A percentile compares a stretch with the other conserved stretches of the same genome.
These are phyloP conservation scores for Venturia canescens DNA, from an alignment of 1,140 invertebrate genomes.

Conservation along the genomic window DNA sequence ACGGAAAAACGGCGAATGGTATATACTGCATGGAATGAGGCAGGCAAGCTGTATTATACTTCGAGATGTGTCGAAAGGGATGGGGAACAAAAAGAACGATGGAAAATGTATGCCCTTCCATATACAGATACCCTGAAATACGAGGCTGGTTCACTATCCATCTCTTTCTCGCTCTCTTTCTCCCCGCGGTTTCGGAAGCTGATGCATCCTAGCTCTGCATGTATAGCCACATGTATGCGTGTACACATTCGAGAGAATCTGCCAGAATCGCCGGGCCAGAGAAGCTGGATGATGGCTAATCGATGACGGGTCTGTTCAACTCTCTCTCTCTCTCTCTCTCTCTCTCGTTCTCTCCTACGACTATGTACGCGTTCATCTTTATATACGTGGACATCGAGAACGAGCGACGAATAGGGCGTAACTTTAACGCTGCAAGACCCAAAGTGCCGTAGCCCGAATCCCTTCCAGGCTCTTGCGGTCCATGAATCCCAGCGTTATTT, in stretches of 20 bases:
- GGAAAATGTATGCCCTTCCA: not conserved
- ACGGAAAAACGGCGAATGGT: not conserved
- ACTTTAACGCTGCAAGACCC: not conserved
- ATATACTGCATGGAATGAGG: not conserved
- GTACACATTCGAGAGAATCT: constrained; percentile 40
- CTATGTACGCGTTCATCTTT: not conserved
- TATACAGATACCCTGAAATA: not conserved
- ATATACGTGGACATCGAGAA: not conserved
- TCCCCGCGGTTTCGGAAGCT: not conserved
- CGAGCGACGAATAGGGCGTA: not conserved
- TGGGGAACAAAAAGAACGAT: not conserved
- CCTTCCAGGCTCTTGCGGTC: not conserved
- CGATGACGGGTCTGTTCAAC: constrained; percentile 49
- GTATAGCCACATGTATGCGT: not conserved
- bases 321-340: constrained; percentile 10
- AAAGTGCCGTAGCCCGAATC: not conserved
- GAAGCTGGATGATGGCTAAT: constrained; percentile 53
- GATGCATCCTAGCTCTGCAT: not conserved
- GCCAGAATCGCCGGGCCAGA: constrained; percentile 47
- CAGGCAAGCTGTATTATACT: not conserved
- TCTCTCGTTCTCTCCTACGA: not conserved
- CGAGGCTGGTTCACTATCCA: not conserved
- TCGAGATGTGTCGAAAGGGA: constrained; percentile 17
- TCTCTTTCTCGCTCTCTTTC: not conserved
- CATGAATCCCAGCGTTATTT: not conserved